Evolutionary conservation across 2,888 invertebrate species (phyloP).

Genomic region (Drosophila planitibia): DNA sequence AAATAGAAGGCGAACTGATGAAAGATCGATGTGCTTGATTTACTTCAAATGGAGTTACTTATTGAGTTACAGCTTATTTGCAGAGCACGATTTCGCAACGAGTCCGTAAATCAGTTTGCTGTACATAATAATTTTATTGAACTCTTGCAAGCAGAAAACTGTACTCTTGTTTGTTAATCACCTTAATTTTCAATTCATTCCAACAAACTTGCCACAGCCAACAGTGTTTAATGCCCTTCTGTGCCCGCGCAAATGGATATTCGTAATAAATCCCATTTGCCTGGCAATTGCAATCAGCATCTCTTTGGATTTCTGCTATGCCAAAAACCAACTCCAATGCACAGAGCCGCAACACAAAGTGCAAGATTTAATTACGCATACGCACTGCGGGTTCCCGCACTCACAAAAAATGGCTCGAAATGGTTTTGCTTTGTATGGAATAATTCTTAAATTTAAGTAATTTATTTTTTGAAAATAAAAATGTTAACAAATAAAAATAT

Average conservation of each 20-base stretch:
- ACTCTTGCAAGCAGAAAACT: not conserved
- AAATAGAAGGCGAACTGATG: constrained; percentile 5
- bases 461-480: not conserved
- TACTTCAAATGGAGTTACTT: constrained; percentile 11
- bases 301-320: not conserved
- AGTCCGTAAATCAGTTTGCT: constrained; percentile 14
- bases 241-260: constrained; percentile 4
- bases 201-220: not conserved
- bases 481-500: not conserved
- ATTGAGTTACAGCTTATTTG: constrained; percentile 65
- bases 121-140: not conserved
- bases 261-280: constrained; percentile 5
- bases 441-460: not conserved
- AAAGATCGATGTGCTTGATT: constrained; percentile 44
- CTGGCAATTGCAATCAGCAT: not conserved
- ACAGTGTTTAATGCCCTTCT: not conserved
- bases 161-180: too few relatives aligned
- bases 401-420: not conserved
- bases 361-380: constrained; percentile 43
- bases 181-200: not conserved
- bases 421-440: not conserved
- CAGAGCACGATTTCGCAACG: constrained; percentile 14
- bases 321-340: not conserved
- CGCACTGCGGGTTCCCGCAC: not conserved
- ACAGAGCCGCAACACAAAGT: constrained; percentile 4